Conservation (phyloP, 2,888 invertebrate species). For the Zaprionus obscuricornis region DNA sequence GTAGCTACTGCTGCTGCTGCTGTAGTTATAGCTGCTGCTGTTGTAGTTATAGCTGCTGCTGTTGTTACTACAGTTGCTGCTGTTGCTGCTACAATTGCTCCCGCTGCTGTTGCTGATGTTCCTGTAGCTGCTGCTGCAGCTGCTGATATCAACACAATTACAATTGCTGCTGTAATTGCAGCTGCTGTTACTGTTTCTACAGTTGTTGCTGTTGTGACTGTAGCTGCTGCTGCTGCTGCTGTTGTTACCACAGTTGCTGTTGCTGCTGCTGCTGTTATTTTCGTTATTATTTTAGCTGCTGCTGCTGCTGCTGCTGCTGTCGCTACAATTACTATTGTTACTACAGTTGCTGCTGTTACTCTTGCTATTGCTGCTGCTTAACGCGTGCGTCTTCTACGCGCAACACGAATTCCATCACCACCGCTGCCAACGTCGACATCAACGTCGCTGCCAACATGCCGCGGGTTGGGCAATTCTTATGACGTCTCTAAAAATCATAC, state of each 20-base stretch:
- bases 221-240: no score
- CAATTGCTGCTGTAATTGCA: slow-evolving; percentile 19
- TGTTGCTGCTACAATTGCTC: no score
- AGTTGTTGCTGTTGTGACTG: no score
- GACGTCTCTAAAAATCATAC: slow-evolving; percentile 84
- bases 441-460: slow-evolving; percentile 48
- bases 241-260: neutral
- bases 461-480: slow-evolving; percentile 82
- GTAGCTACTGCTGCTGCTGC: slow-evolving; percentile 15
- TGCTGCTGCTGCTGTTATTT: slow-evolving; percentile 8
- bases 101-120: no score
- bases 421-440: slow-evolving; percentile 30
- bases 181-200: slow-evolving; percentile 1
- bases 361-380: slow-evolving; percentile 36
- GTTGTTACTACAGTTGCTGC: no score
- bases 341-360: slow-evolving; percentile 15
- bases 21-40: slow-evolving; percentile 25
- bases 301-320: no score
- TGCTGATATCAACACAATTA: slow-evolving; percentile 19
- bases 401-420: slow-evolving; percentile 17
- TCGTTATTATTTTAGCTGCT: slow-evolving; percentile 18
- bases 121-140: slow-evolving; percentile 16
- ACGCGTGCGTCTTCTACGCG: slow-evolving; percentile 61
- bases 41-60: slow-evolving; percentile 11
- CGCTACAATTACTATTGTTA: slow-evolving; percentile 1